Evolutionary conservation across 64 coral and sea anemone species (phyloP).

Genomic region (Orbicella faveolata): DNA sequence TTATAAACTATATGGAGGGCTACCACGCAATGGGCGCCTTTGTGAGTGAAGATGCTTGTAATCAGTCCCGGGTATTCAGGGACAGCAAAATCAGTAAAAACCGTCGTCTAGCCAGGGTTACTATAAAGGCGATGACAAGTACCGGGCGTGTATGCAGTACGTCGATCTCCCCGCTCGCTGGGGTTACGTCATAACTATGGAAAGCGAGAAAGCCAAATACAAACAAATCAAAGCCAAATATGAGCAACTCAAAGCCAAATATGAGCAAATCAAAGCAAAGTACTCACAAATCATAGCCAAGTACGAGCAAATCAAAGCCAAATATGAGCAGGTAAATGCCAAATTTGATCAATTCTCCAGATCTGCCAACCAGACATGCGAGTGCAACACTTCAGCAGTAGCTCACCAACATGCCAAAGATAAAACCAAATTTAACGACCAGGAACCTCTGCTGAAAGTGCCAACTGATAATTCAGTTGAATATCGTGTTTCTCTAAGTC

Average conservation of each 20-base stretch:
- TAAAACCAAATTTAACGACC: not conserved
- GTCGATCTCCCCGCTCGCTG: too few species aligned
- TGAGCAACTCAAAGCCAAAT: not conserved
- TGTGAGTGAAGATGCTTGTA: too few species aligned
- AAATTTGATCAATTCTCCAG: not conserved
- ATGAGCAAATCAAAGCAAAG: not conserved
- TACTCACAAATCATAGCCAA: too few species aligned
- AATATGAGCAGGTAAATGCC: not conserved
- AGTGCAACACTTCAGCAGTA: not conserved
- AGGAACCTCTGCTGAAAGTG: not conserved
- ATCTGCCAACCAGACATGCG: not conserved
- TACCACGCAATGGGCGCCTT: too few species aligned
- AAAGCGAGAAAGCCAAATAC: not conserved
- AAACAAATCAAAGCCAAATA: too few species aligned
- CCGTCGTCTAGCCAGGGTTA: too few species aligned
- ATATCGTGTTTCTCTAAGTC: not conserved
- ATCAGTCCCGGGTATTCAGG: too few species aligned
- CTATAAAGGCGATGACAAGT: too few species aligned
- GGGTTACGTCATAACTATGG: not conserved
- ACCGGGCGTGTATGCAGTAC: too few species aligned
- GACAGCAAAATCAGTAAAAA: too few species aligned
- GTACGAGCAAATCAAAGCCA: too few species aligned
- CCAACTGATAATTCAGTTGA: not conserved
- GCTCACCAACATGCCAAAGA: not conserved
- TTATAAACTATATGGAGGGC: too few species aligned